Evolutionary conservation across 2,888 invertebrate genomes (phyloP), one percentile per base, ranked within the genome.

Genomic region (Apantesis nais): DNA sequence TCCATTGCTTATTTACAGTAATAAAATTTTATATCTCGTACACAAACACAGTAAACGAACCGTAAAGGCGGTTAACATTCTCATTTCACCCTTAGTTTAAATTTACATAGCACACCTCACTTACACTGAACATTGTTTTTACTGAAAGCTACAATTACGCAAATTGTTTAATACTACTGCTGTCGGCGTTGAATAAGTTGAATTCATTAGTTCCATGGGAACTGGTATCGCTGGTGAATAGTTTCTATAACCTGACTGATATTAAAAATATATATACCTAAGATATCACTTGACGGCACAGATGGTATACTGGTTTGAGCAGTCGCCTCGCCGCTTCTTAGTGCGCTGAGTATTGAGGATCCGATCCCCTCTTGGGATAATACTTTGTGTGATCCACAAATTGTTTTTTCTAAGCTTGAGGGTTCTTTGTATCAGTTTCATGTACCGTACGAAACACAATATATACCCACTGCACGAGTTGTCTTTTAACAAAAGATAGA

Each of bases 61-160:
- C 75, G 75, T 84, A 75, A 83, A 81, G 82, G 34, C 67, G 68
- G 75, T 83, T 78, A 77, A 76, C 78, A 76, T 80, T 79, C 78
- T 80, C 79, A 78, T 82, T 82, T 80, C 78, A 80, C 84, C 89
- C 87, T 81, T 81, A 78, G 79, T 80, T 87, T 83, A 86, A 85
- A 90, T 91, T 91, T 89, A 86, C 89, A 91, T 91, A 88, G 78
- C 82, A 83, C 85, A 74, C 70, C 83, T 84, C 80, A 77, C 83
- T 78, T 80, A 82, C 78, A 78, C 77, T 85, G 83, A 83, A 81
- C 85, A 86, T 84, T 80, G 84, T 83, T 87, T 86, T 86, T 87
- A 86, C 80, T 79, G 79, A 86, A 85, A 84, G 84, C 80, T 91
- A 83, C 82, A 86, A 92, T 92, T 92, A 92, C 88, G 89, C 86